phyloP scores from a whole-genome alignment of 2,113 vertebrate species.

The Syrrhaptes paradoxus region DNA sequence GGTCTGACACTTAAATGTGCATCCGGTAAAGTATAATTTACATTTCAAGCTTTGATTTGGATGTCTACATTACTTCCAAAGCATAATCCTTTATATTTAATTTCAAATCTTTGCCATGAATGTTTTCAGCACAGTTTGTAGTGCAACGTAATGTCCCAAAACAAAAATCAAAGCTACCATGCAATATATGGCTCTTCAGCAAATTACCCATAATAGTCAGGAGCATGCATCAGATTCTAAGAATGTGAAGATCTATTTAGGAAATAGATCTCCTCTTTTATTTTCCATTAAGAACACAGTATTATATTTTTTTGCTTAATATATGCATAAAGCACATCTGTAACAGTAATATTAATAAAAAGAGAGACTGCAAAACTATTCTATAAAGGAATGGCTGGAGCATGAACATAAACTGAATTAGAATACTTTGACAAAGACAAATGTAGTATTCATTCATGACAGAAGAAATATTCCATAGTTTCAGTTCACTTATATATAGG shows the following conservation, averaged over 20 bases:
- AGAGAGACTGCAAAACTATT: background rate
- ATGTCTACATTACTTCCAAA: background rate
- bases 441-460: background rate
- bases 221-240: background rate
- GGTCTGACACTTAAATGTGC: background rate
- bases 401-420: background rate
- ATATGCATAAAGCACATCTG: background rate
- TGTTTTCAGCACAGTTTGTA: background rate
- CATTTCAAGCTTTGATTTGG: slow-evolving; percentile 16
- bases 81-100: background rate
- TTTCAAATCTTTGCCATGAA: background rate
- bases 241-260: background rate
- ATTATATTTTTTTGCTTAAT: background rate
- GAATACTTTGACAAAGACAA: background rate
- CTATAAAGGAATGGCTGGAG: background rate
- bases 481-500: background rate
- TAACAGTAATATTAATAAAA: background rate
- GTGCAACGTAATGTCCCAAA: background rate
- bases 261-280: background rate
- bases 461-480: background rate
- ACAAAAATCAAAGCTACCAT: background rate
- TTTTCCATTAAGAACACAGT: background rate
- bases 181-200: background rate
- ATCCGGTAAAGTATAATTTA: background rate
- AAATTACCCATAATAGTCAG: background rate